Percentiles rank a stretch among this genome's conserved stretches.
These are phyloP conservation scores for Gopherus evgoodei DNA, from an alignment of 2,113 vertebrate species.

Conservation along the genomic window DNA sequence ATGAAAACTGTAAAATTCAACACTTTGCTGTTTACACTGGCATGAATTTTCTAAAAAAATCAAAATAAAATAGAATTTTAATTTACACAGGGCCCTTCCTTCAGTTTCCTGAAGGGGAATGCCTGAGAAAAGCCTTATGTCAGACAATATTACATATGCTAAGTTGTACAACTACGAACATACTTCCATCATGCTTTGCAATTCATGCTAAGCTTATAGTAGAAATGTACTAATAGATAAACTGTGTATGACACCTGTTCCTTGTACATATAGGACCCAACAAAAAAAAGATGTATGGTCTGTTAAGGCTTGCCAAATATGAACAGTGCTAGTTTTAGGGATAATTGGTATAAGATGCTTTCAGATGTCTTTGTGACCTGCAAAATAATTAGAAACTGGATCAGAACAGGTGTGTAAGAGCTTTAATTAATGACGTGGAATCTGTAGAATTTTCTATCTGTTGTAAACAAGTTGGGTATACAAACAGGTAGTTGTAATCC, in stretches of 20 bases:
- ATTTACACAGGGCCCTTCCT: not conserved
- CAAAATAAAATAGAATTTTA: not conserved
- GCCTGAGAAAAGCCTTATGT: not conserved
- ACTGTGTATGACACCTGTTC: not conserved
- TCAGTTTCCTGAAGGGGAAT: not conserved
- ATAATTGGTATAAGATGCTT: not conserved
- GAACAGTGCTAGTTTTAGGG: not conserved
- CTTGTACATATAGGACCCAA: not conserved
- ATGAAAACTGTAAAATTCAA: not conserved
- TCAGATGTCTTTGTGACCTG: not conserved
- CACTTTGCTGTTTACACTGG: not conserved
- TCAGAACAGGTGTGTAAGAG: not conserved
- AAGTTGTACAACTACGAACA: not conserved
- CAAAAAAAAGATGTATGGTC: not conserved
- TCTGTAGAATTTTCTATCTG: not conserved
- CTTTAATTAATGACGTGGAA: not conserved
- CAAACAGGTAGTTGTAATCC: not conserved
- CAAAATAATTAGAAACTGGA: not conserved
- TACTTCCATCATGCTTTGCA: not conserved
- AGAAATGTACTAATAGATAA: not conserved
- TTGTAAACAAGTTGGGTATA: not conserved
- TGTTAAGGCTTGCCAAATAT: not conserved
- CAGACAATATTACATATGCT: not conserved
- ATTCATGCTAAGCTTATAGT: not conserved
- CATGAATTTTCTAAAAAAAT: not conserved